Evolutionary conservation across 1,140 invertebrate genomes (phyloP).

Genomic region (Drosophila mauritiana): DNA sequence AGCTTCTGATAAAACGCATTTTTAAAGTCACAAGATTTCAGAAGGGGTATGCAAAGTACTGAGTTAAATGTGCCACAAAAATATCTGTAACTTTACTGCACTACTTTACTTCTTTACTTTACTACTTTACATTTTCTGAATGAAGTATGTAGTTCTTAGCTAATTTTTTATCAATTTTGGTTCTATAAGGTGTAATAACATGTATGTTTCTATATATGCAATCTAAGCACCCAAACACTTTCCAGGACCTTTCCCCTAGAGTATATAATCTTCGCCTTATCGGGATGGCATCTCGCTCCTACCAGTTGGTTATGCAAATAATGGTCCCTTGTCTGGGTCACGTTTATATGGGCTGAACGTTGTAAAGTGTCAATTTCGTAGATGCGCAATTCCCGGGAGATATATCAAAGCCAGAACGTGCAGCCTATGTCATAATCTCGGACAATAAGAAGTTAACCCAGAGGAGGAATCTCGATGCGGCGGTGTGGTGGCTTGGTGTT

Average conservation of each 20-base stretch:
- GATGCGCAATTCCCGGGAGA: slow-evolving; percentile 47
- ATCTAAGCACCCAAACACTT: neutral
- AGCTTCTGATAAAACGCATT: slow-evolving; percentile 68
- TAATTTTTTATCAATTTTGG: no score
- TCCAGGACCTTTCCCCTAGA: slow-evolving; percentile 1
- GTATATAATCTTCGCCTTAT: slow-evolving; percentile 50
- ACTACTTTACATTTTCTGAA: no score
- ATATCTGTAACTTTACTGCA: no score
- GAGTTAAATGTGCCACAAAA: neutral
- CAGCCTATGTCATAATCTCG: slow-evolving; percentile 78
- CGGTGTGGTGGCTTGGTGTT: slow-evolving; percentile 52
- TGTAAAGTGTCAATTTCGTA: slow-evolving; percentile 82
- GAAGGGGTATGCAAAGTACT: slow-evolving; percentile 29
- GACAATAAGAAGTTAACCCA: slow-evolving; percentile 9
- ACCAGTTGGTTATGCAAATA: slow-evolving; percentile 71
- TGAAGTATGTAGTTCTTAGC: no score
- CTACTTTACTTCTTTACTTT: no score
- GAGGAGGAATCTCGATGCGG: slow-evolving; percentile 9
- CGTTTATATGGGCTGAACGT: slow-evolving; percentile 72
- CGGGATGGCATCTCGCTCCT: slow-evolving; percentile 11
- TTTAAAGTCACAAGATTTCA: slow-evolving; percentile 32
- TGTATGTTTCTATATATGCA: no score
- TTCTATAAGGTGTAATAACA: no score
- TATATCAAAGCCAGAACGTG: slow-evolving; percentile 72
- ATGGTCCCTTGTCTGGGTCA: slow-evolving; percentile 68